phyloP scores from a whole-genome alignment of 1,140 invertebrate genomes.

The Pissodes strobi region DNA sequence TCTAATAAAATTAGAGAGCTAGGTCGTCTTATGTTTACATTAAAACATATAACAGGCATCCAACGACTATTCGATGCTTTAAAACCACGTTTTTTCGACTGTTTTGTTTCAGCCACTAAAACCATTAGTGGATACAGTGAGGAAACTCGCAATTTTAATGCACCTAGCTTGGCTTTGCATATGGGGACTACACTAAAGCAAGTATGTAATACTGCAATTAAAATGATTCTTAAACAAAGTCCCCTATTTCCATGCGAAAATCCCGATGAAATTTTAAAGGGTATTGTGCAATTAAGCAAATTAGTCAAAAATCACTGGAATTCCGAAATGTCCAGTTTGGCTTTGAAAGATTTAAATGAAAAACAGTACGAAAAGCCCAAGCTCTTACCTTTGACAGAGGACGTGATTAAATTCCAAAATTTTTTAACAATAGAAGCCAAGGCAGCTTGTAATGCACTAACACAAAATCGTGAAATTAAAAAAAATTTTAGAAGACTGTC shows the following conservation, averaged over 20 bases:
- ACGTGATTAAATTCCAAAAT: constrained; percentile 37
- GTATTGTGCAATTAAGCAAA: constrained; percentile 37
- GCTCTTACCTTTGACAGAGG: constrained; percentile 30
- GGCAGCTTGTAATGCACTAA: constrained; percentile 11
- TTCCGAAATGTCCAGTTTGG: constrained; percentile 37
- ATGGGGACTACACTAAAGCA: constrained; percentile 31
- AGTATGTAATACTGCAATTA: constrained; percentile 31
- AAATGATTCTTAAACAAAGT: constrained; percentile 36
- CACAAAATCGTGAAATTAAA: too few relatives aligned
- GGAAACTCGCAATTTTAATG: constrained; percentile 31
- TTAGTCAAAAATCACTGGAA: constrained; percentile 37
- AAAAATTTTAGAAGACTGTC: constrained; percentile 11
- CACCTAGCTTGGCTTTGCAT: constrained; percentile 39
- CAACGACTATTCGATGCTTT: constrained; percentile 19
- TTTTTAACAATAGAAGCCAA: constrained; percentile 28
- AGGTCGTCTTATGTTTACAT: constrained; percentile 31
- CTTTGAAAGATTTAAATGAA: constrained; percentile 40
- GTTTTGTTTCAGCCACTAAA: constrained; percentile 32
- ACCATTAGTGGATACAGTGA: constrained; percentile 36
- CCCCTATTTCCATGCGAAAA: constrained; percentile 6
- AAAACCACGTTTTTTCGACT: constrained; percentile 40
- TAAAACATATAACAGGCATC: constrained; percentile 6
- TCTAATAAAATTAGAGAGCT: constrained; percentile 43
- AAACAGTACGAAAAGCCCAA: constrained; percentile 36
- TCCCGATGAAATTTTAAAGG: constrained; percentile 26